These are phyloP conservation scores for Bothrops jararaca DNA, from an alignment of 2,113 vertebrate species.

Conservation along the genomic window DNA sequence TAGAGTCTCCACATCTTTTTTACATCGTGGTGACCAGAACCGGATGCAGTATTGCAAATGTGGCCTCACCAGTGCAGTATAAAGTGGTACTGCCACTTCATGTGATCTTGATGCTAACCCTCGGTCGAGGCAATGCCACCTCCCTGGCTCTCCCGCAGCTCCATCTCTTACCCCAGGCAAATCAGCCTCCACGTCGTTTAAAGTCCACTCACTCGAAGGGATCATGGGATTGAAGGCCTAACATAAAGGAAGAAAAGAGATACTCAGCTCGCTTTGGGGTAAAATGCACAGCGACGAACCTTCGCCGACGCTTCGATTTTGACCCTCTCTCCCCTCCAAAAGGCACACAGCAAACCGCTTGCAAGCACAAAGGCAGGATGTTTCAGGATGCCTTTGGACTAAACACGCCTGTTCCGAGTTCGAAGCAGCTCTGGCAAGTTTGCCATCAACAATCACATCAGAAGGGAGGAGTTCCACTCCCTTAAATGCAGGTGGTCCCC, in stretches of 20 bases:
- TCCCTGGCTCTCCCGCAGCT: background rate
- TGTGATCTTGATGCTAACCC: background rate
- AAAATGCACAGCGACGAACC: background rate
- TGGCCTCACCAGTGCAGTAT: too few relatives aligned
- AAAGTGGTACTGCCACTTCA: background rate
- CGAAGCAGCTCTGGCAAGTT: background rate
- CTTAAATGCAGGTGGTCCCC: background rate
- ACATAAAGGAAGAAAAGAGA: background rate
- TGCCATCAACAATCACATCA: background rate
- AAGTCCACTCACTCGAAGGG: slow-evolving; percentile 83
- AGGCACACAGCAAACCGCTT: background rate
- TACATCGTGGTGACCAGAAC: background rate
- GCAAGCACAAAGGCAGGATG: background rate
- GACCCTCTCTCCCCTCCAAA: background rate
- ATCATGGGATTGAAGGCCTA: slow-evolving; percentile 83
- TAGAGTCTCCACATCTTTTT: background rate
- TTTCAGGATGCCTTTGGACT: background rate
- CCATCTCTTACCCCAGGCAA: slow-evolving; percentile 79
- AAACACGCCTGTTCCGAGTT: background rate
- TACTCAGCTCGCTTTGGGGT: fast-evolving
- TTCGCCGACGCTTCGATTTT: background rate
- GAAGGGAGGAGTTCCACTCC: background rate
- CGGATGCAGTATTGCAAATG: background rate
- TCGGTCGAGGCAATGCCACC: too few relatives aligned
- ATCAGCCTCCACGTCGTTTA: slow-evolving; percentile 81